Evolutionary conservation across 2,888 invertebrate genomes (phyloP).

Genomic region (Pseudococcus longispinus): DNA sequence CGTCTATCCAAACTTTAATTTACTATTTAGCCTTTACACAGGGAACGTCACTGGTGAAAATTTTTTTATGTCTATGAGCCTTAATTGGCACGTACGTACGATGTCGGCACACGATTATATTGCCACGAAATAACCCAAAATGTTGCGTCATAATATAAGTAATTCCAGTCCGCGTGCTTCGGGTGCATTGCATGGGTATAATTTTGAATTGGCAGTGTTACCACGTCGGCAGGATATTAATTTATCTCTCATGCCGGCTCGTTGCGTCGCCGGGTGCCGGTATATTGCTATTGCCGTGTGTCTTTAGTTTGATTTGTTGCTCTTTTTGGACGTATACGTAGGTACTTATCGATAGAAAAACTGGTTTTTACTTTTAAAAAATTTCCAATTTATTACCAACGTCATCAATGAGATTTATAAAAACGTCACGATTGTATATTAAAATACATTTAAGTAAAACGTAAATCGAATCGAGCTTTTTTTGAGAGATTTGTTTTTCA

Average conservation of each 20-base stretch:
- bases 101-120: not conserved
- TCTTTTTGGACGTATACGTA: not conserved
- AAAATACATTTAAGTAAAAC: not conserved
- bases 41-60: not conserved
- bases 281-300: not conserved
- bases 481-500: not conserved
- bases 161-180: constrained; percentile 12
- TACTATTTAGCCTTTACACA: constrained; percentile 3
- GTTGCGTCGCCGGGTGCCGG: not conserved
- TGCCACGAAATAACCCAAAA: constrained; percentile 28
- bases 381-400: not conserved
- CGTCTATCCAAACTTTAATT: constrained; percentile 38
- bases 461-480: not conserved
- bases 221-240: not conserved
- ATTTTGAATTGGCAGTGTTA: constrained; percentile 31
- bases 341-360: not conserved
- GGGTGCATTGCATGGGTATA: not conserved
- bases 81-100: constrained; percentile 32
- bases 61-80: constrained; percentile 10
- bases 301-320: not conserved
- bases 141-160: constrained; percentile 11
- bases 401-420: not conserved
- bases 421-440: not conserved
- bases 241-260: not conserved
- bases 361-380: not conserved